Percentiles rank a stretch among this genome's conserved stretches.
These are phyloP conservation scores for Sinosuthora webbiana DNA, from an alignment of 2,113 vertebrate species.

Conservation along the genomic window DNA sequence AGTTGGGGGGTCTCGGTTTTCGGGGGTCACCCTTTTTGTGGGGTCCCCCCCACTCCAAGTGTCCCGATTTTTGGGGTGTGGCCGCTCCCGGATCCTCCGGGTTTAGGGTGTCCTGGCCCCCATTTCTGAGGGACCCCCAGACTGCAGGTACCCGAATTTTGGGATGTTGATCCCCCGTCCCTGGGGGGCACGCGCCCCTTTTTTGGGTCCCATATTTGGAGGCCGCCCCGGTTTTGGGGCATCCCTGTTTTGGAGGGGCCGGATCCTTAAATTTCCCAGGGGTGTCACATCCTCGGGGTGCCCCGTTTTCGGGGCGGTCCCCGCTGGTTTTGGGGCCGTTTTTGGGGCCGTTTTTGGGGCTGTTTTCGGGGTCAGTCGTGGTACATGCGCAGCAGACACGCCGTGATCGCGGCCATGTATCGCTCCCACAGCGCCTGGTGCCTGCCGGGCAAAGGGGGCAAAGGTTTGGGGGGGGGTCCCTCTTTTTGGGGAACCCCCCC, in stretches of 20 bases:
- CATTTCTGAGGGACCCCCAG: too few relatives aligned
- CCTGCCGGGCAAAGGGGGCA: neutral
- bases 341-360: too few relatives aligned
- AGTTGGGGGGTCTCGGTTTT: neutral
- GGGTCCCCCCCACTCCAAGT: too few relatives aligned
- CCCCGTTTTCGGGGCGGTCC: too few relatives aligned
- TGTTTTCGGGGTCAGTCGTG: neutral
- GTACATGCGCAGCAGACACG: neutral
- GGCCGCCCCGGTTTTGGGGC: too few relatives aligned
- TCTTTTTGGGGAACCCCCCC: rapidly evolving
- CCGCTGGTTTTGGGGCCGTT: too few relatives aligned
- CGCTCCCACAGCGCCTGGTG: neutral
- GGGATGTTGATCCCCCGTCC: neutral
- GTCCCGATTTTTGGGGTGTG: too few relatives aligned
- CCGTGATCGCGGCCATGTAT: neutral
- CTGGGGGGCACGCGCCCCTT: rapidly evolving
- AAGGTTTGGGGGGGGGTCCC: rapidly evolving
- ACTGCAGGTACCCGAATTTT: too few relatives aligned
- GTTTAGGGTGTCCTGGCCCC: neutral
- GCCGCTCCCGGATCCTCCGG: rapidly evolving
- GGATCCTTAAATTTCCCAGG: rapidly evolving
- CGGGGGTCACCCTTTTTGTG: too few relatives aligned
- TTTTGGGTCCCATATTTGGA: too few relatives aligned
- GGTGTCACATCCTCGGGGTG: neutral
- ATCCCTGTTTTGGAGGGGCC: neutral